Base-by-base conservation (phyloP, 2,888 invertebrate species). In the Pedicia rivosa region DNA sequence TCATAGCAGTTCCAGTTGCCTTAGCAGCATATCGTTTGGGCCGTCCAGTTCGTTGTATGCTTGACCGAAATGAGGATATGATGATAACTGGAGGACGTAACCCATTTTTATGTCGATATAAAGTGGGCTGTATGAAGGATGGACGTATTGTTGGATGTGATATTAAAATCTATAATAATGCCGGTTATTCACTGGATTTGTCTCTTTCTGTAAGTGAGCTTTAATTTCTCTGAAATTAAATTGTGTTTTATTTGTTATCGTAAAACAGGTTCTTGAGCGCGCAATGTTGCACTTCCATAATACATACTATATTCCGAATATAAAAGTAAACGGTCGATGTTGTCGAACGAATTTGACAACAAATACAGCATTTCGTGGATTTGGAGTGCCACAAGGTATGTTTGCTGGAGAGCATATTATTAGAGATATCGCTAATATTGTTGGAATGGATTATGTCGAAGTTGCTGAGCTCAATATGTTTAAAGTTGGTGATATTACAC, bases 41-140 rank as follows among this genome's bases (percentile, higher is more conserved):
- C 31, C 68, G 72, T 44, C 87, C 94, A 2, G 77, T 92, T 1
- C 71, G 90, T 19, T 78, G 82, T 44, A 84, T 88, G 76, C 58
- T 95, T 36, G 92, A 94, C 55, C 69, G 95, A 42, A 87, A 92
- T 48, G 92, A 94, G 63, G 95, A 95, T 55, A 95, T 95, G 84
- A 63, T 78, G 46, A 74, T 80, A 50, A 79, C 81, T 0, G 95
- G 94, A 5, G 80, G 78, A 1, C 67, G 95, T 42, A 90, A 95
- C 68, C 92, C 95, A 0, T 90, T 88, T 57, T 63, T 79, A 24
- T 73, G 74, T 37, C 79, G 77, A 53, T 95, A 92, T 55, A 86
- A 84, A 66, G 74, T 79, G 15, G 86, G 78, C 3, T 81, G 82
- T 47, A 76, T 72, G 20, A 70, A 72, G 20, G 68, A 73, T 36